A percentile compares a stretch with the other conserved stretches of the same genome.
Conservation (phyloP, 2,797 vertebrate genomes). For the Capromys pilorides region DNA sequence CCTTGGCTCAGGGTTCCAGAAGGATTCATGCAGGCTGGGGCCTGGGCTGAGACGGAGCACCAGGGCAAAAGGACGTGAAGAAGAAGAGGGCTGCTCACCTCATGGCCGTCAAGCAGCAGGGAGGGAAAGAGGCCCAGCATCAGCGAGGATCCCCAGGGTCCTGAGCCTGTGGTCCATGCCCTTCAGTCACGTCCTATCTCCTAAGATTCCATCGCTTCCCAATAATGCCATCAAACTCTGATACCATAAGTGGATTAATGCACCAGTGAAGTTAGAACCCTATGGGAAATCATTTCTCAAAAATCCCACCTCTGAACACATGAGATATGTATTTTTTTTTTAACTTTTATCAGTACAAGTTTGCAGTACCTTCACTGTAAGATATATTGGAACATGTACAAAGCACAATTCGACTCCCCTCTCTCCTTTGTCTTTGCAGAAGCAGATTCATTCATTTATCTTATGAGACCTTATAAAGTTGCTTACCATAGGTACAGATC, state of each 20-base stretch:
- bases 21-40: neutral
- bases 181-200: neutral
- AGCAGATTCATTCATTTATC: neutral
- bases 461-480: neutral
- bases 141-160: neutral
- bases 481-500: neutral
- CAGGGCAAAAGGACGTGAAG: neutral
- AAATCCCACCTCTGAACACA: neutral
- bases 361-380: neutral
- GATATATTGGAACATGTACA: neutral
- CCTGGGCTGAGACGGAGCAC: neutral
- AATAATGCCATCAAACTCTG: neutral
- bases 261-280: neutral
- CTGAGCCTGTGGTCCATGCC: neutral
- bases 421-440: neutral
- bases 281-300: neutral
- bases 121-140: neutral
- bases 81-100: neutral
- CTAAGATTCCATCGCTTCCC: neutral
- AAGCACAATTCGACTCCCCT: neutral
- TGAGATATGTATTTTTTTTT: neutral
- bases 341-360: neutral
- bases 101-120: neutral
- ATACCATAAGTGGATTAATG: neutral
- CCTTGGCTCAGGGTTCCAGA: neutral